These are phyloP conservation scores for Temnothorax longispinosus DNA, from an alignment of 1,140 invertebrate genomes.

Conservation along the genomic window DNA sequence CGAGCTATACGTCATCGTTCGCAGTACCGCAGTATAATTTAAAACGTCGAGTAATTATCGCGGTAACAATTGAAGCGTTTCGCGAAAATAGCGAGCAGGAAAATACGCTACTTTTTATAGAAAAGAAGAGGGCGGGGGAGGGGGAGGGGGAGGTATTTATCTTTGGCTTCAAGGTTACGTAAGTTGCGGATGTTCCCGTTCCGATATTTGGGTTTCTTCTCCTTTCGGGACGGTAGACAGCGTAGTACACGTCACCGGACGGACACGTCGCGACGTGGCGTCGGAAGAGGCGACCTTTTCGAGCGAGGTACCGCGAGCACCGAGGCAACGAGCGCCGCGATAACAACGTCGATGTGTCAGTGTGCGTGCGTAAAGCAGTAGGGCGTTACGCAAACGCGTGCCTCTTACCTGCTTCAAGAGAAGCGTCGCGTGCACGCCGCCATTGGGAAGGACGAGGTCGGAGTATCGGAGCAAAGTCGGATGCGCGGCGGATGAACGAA, in stretches of 20 bases:
- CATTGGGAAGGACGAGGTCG: background rate
- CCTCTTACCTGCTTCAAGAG: conserved; percentile 9
- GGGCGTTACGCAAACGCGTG: conserved; percentile 20
- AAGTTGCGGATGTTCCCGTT: background rate
- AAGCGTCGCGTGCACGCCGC: background rate
- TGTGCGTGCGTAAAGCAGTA: background rate
- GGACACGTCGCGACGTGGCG: too few species aligned
- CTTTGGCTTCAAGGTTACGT: background rate
- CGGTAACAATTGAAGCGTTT: background rate
- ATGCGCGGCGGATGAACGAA: background rate
- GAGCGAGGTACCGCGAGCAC: background rate
- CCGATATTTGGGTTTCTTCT: background rate
- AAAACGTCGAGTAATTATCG: background rate
- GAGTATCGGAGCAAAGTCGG: background rate
- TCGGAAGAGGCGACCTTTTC: background rate
- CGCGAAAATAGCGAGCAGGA: background rate
- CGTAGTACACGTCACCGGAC: background rate
- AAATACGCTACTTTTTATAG: background rate
- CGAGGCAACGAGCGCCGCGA: background rate
- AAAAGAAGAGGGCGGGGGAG: background rate
- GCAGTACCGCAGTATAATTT: background rate
- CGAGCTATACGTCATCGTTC: background rate
- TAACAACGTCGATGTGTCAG: conserved; percentile 10
- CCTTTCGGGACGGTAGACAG: background rate
- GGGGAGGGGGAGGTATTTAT: background rate